Conservation (phyloP, 1,140 invertebrate species). For the Leptopilina boulardi region DNA sequence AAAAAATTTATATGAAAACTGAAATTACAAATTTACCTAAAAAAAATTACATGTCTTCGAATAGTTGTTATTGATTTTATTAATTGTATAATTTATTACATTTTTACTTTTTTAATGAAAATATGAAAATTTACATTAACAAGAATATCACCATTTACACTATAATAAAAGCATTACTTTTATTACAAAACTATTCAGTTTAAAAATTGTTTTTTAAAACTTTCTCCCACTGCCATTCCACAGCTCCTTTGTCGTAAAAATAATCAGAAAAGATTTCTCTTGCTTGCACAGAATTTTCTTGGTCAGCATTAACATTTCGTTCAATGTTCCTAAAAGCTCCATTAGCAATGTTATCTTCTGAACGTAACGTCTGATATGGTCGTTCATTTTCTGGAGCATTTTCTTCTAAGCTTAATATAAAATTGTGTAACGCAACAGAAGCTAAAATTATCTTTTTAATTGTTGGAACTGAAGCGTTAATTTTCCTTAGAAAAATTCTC, state of each 20-base stretch:
- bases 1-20: too few species aligned
- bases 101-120: too few species aligned
- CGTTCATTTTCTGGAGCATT: background rate
- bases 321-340: background rate
- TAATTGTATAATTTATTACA: too few species aligned
- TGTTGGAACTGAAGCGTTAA: background rate
- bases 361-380: background rate
- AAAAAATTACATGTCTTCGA: too few species aligned
- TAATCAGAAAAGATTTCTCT: background rate
- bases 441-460: background rate
- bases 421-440: background rate
- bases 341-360: background rate
- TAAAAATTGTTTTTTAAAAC: background rate
- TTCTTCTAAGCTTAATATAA: background rate
- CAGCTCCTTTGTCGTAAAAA: background rate
- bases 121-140: too few species aligned
- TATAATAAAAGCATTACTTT: too few species aligned
- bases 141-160: too few species aligned
- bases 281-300: background rate
- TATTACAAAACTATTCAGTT: too few species aligned
- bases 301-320: background rate
- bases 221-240: conserved; percentile 2
- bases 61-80: too few species aligned
- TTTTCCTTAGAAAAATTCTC: background rate
- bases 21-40: too few species aligned